Base-by-base conservation (phyloP, 2,113 vertebrate species). In the Nyctereutes procyonoides region DNA sequence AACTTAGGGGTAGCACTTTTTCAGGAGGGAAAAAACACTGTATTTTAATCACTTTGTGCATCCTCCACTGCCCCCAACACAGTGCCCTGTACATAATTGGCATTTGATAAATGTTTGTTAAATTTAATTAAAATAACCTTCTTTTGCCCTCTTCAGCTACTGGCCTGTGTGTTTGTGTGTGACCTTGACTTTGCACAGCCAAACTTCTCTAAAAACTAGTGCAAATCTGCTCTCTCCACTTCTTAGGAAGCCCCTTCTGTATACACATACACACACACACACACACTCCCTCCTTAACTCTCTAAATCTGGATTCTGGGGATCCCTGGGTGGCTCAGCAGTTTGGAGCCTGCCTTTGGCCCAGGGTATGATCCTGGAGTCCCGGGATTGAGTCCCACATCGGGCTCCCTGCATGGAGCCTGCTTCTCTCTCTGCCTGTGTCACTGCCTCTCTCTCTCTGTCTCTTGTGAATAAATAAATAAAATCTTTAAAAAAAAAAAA, bases 101-200 rank as follows among this genome's bases (percentile, higher is more conserved):
- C 16, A 86, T 6, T 91, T 93, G 71, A 86, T 30, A 88, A 85
- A 91, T 86, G 35, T n/a, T 82, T 85, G 24, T 73, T 87, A 62
- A 97, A 89, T 92, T 83, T 97, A 92, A 95, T 58, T 90, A 74
- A 93, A 96, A 90, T 58, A 77, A 71, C 22, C 35, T 83, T 85
- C 28, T 51, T 92, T 73, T 87, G 74, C 74, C 69, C 76, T 87
- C 55, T 87, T 90, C 35, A 51, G 71, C 53, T 88, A 80, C 60
- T 67, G 56, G 60, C 35, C 1, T 51, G 7, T 35, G 32, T 35
- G 67, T n/a, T 30, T n/a, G 32, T 35, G 67, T 53, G 19, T 55
- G 3, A 30, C 43, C 16, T 84, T 38, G 11, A 53, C 15, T 35
- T 63, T 1, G 15, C 63, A 91, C 10, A 91, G 58, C 22, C 89